Evolutionary conservation across 1,140 invertebrate species (phyloP).

Genomic region (Trichonephila clavata): DNA sequence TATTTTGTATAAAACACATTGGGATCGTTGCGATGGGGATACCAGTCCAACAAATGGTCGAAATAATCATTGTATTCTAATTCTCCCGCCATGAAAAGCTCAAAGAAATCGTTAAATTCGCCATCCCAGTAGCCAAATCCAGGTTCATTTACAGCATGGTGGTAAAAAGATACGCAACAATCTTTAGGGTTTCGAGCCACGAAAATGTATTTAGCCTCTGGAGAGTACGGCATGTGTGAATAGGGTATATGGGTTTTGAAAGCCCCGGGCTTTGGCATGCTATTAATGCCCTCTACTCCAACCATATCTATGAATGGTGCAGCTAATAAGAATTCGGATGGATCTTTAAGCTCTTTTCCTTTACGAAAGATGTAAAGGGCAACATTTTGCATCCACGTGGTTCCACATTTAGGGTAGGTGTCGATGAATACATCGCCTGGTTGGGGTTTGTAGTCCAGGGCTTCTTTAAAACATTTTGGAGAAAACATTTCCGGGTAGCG

Average conservation of each 20-base stretch:
- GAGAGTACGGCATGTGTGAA: conserved; percentile 84
- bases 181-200: conserved; percentile 92
- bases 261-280: not conserved
- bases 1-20: conserved; percentile 80
- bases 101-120: conserved; percentile 80
- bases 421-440: conserved; percentile 76
- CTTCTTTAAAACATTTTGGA: conserved; percentile 60
- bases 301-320: conserved; percentile 49
- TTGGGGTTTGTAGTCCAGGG: conserved; percentile 74
- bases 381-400: conserved; percentile 81
- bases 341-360: conserved; percentile 38
- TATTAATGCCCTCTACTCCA: conserved; percentile 33
- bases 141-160: conserved; percentile 86
- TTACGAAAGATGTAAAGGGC: conserved; percentile 58
- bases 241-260: conserved; percentile 89
- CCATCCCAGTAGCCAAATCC: conserved; percentile 74
- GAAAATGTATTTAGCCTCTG: conserved; percentile 85
- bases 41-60: conserved; percentile 79
- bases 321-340: not conserved
- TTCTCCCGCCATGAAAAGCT: conserved; percentile 80
- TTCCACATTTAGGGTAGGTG: conserved; percentile 78
- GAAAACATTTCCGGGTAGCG: conserved; percentile 45
- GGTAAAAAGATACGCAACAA: conserved; percentile 91
- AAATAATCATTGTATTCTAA: conserved; percentile 81
- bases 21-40: conserved; percentile 19